phyloP scores from a whole-genome alignment of 2,113 vertebrate species.

The Lampris incognitus region DNA sequence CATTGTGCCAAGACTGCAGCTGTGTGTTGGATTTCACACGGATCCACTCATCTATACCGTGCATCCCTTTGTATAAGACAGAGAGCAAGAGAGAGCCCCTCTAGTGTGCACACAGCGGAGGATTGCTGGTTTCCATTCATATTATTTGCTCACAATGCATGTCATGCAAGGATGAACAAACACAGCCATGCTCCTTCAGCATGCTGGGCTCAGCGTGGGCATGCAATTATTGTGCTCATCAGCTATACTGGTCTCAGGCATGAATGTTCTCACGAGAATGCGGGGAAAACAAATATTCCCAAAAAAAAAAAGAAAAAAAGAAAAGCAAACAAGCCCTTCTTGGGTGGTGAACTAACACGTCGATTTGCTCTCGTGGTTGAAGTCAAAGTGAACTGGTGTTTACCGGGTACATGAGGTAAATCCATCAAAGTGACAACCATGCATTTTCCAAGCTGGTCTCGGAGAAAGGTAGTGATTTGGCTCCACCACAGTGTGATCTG shows the following conservation, averaged over 20 bases:
- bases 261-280: conserved; percentile 25
- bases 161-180: conserved; percentile 51
- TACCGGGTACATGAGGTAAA: conserved; percentile 17
- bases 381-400: conserved; percentile 26
- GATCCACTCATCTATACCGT: conserved; percentile 42
- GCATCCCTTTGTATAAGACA: conserved; percentile 52
- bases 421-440: conserved; percentile 21
- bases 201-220: conserved; percentile 25
- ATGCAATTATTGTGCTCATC: conserved; percentile 53
- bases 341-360: neutral
- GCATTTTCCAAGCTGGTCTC: conserved; percentile 45
- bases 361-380: conserved; percentile 12
- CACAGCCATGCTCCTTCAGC: conserved; percentile 41
- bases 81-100: conserved; percentile 38
- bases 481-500: conserved; percentile 27
- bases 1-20: conserved; percentile 56
- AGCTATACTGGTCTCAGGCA: conserved; percentile 21
- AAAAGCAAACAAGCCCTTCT: neutral
- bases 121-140: conserved; percentile 39
- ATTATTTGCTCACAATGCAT: conserved; percentile 42
- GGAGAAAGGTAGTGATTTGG: conserved; percentile 46
- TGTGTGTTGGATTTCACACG: conserved; percentile 67
- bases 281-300: conserved; percentile 4
- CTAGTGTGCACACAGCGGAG: conserved; percentile 16
- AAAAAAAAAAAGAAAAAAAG: neutral